Conservation (phyloP, 2,888 invertebrate genomes). For the Conistra vaccinii region DNA sequence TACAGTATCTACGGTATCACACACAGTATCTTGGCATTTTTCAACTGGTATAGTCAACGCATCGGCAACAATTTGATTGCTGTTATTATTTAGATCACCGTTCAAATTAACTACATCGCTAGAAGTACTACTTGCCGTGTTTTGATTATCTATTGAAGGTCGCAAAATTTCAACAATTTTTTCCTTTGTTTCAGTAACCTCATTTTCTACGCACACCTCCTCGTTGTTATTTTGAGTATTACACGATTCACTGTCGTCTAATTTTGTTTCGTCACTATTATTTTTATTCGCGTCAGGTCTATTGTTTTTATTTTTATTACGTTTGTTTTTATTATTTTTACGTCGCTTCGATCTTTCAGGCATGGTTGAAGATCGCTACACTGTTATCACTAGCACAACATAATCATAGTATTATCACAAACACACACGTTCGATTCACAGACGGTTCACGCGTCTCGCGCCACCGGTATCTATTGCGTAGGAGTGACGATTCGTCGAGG, state of each 20-base stretch:
- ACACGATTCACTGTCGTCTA: slow-evolving; percentile 68
- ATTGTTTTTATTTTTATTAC: slow-evolving; percentile 85
- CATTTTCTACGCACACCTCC: slow-evolving; percentile 27
- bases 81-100: slow-evolving; percentile 79
- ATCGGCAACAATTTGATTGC: slow-evolving; percentile 55
- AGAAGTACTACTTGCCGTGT: slow-evolving; percentile 48
- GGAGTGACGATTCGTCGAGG: slow-evolving; percentile 77
- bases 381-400: slow-evolving; percentile 85
- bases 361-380: slow-evolving; percentile 81
- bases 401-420: slow-evolving; percentile 78
- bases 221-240: slow-evolving; percentile 63
- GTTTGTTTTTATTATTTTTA: slow-evolving; percentile 88
- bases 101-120: slow-evolving; percentile 42
- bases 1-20: slow-evolving; percentile 49
- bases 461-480: slow-evolving; percentile 82
- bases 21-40: slow-evolving; percentile 35
- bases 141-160: slow-evolving; percentile 27
- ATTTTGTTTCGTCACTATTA: slow-evolving; percentile 71
- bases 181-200: slow-evolving; percentile 35
- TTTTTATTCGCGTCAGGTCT: slow-evolving; percentile 74
- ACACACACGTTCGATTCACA: slow-evolving; percentile 78
- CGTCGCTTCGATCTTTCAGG: slow-evolving; percentile 86
- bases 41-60: slow-evolving; percentile 22
- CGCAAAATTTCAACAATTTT: slow-evolving; percentile 40
- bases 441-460: slow-evolving; percentile 75